phyloP scores from a whole-genome alignment of 2,113 vertebrate genomes.

The Mugil cephalus region DNA sequence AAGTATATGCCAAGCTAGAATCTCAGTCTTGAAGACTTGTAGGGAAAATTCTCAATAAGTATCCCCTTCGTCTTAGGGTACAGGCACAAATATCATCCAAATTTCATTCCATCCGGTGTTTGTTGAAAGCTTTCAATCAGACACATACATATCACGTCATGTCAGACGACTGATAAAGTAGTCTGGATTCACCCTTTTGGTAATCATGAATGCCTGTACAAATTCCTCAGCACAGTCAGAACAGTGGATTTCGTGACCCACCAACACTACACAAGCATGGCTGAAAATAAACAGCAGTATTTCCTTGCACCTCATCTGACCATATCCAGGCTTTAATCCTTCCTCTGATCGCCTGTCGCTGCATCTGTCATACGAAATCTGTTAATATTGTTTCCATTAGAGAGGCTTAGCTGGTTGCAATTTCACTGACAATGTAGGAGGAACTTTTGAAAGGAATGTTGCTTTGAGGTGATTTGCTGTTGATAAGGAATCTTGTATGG shows the following conservation, averaged over 20 bases:
- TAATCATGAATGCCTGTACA: background rate
- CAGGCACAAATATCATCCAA: no score
- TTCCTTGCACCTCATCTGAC: background rate
- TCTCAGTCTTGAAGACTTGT: no score
- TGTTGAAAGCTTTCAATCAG: no score
- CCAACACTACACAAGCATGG: background rate
- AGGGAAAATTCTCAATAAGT: no score
- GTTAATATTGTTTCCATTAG: constrained; percentile 68
- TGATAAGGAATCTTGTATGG: constrained; percentile 58
- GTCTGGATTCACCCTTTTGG: background rate
- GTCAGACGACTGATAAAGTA: background rate
- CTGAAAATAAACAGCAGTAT: background rate
- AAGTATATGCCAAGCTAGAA: no score
- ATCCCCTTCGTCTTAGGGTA: no score
- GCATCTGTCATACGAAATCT: constrained; percentile 66
- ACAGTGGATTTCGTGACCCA: background rate
- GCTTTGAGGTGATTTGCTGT: constrained; percentile 45
- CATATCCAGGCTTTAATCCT: constrained; percentile 24
- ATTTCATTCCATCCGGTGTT: no score
- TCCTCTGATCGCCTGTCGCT: constrained; percentile 52
- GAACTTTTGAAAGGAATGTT: constrained; percentile 59
- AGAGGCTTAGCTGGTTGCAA: constrained; percentile 62
- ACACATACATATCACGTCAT: background rate
- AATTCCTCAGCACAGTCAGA: no score
- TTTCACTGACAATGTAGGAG: constrained; percentile 60